Percentiles rank a stretch among this genome's conserved stretches.
Evolutionary conservation across 2,113 vertebrate species (phyloP).

Genomic region (Theristicus caerulescens): DNA sequence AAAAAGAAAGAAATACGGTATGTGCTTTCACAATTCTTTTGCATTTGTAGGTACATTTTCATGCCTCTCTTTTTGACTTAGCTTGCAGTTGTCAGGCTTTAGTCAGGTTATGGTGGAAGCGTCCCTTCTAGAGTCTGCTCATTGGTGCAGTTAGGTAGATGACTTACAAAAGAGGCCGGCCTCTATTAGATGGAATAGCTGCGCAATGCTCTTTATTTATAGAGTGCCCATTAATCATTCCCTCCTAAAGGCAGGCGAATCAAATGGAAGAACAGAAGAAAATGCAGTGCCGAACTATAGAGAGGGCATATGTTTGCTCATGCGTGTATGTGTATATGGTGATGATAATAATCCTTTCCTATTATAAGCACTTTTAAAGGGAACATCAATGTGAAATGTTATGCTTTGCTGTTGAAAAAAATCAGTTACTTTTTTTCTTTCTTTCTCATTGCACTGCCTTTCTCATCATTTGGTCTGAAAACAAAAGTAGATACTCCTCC

Average conservation of each 20-base stretch:
- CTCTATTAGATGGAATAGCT: background rate
- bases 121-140: background rate
- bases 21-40: background rate
- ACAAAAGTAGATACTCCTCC: background rate
- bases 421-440: background rate
- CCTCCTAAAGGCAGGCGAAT: background rate
- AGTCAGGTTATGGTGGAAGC: background rate
- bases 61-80: background rate
- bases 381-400: background rate
- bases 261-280: background rate
- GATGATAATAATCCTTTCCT: background rate
- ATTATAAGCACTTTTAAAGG: background rate
- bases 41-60: background rate
- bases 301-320: background rate
- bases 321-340: background rate
- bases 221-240: background rate
- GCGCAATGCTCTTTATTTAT: background rate
- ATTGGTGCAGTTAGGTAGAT: background rate
- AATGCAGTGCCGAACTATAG: background rate
- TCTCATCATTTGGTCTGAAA: background rate
- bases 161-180: background rate
- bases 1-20: background rate
- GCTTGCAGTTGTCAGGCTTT: background rate
- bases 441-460: background rate
- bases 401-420: background rate